phyloP scores from a whole-genome alignment of 1,140 invertebrate species.

The Drosophila paulistorum region DNA sequence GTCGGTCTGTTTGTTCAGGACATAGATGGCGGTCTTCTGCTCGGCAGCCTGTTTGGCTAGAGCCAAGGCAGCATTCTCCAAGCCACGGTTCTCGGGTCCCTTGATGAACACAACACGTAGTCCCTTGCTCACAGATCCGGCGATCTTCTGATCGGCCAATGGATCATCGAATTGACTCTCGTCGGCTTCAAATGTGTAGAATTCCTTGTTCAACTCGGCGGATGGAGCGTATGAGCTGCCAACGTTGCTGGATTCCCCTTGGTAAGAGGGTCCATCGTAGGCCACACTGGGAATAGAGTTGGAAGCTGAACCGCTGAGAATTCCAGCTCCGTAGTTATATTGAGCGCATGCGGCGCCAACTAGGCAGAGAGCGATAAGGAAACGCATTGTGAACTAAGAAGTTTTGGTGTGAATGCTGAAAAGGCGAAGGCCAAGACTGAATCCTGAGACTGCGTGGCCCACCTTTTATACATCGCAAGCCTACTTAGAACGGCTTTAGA shows the following conservation, averaged over 20 bases:
- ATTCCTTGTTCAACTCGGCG: slow-evolving; percentile 72
- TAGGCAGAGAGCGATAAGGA: slow-evolving; percentile 67
- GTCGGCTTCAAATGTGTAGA: slow-evolving; percentile 68
- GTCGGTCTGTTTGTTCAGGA: slow-evolving; percentile 68
- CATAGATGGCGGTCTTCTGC: slow-evolving; percentile 73
- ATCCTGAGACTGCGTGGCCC: slow-evolving; percentile 50
- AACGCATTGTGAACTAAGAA: slow-evolving; percentile 52
- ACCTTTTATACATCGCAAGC: slow-evolving; percentile 61
- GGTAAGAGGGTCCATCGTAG: slow-evolving; percentile 48
- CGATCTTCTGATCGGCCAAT: slow-evolving; percentile 49
- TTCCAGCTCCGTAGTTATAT: slow-evolving; percentile 65
- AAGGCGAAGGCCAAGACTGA: slow-evolving; percentile 68
- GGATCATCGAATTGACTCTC: slow-evolving; percentile 69
- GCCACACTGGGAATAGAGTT: slow-evolving; percentile 40
- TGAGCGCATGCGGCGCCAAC: slow-evolving; percentile 74
- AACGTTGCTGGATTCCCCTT: slow-evolving; percentile 41
- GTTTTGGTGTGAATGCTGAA: slow-evolving; percentile 42
- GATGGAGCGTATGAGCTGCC: slow-evolving; percentile 39
- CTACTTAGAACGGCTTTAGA: slow-evolving; percentile 46
- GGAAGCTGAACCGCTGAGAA: slow-evolving; percentile 41
- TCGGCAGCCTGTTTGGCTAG: slow-evolving; percentile 75
- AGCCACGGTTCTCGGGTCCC: slow-evolving; percentile 73
- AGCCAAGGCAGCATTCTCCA: slow-evolving; percentile 73
- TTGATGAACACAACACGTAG: slow-evolving; percentile 80
- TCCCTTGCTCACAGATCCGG: slow-evolving; percentile 58